Evolutionary conservation across 2,113 vertebrate species (phyloP), one percentile per base, ranked within the genome.

Genomic region (Naja naja): DNA sequence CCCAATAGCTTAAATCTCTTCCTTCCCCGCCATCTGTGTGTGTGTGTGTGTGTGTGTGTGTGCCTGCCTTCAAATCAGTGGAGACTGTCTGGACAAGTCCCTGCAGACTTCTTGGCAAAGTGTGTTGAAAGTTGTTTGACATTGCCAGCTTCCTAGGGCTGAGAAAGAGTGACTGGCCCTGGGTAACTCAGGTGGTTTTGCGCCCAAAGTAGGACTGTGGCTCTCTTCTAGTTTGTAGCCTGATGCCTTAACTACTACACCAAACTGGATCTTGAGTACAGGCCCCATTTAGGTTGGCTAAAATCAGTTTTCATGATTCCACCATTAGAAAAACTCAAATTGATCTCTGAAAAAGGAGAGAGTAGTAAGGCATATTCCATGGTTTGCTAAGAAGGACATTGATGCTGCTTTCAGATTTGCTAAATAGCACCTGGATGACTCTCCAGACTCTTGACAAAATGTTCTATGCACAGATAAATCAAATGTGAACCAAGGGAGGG

Each of bases 31-130:
- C n/a, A 12, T 7, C 5, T 22, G 1, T 74, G 0, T 18, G 0
- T n/a, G 5, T 34, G 4, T 20, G 5, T 74, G 0, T 74, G 1
- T 34, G 0, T 18, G 5, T 49, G 47, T 49, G 0, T 18, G 0
- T 6, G 14, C n/a, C n/a, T 34, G 69, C 34, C 34, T 81, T 81
- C n/a, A 43, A 81, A 39, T 43, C 34, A 43, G 18, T 22, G n/a
- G 3, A 0, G 2, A 81, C 7, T 81, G n/a, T 39, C 69, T 74
- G 34, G 34, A 81, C n/a, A 81, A 20, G 34, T 81, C 69, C 69
- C 34, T 39, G 34, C 34, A 39, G 34, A 39, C 43, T 43, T 81
- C 34, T 81, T 39, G 3, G n/a, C 69, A 74, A 74, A n/a, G n/a
- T 39, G 55, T 30, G 14, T 69, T 69, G 64, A 69, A 69, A n/a